Conservation (phyloP, 1,140 invertebrate genomes). For the Limonius californicus region DNA sequence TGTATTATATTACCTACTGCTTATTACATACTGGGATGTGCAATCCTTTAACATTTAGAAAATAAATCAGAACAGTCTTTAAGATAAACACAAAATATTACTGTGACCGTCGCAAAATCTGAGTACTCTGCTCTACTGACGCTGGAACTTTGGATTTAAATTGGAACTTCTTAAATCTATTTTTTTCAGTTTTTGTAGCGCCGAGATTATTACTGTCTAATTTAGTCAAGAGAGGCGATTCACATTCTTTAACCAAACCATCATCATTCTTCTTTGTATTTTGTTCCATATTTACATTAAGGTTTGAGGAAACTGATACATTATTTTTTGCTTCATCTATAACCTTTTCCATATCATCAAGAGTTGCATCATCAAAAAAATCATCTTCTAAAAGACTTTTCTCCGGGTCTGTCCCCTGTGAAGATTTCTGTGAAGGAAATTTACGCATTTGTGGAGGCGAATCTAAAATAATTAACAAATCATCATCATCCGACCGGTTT, state of each 20-base stretch:
- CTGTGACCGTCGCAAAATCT: background rate
- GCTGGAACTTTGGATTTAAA: background rate
- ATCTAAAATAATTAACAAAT: no score
- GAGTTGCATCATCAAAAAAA: background rate
- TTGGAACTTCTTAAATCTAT: constrained; percentile 3
- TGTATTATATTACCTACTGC: no score
- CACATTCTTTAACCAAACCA: background rate
- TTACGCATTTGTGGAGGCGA: background rate
- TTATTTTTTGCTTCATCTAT: background rate
- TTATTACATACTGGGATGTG: no score
- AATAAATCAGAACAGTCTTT: no score
- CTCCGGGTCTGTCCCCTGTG: background rate
- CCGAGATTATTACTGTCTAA: no score
- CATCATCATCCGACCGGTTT: no score
- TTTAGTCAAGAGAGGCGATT: no score
- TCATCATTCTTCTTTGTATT: background rate
- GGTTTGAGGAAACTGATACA: background rate
- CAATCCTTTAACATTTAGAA: no score
- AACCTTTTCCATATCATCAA: background rate
- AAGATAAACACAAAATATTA: no score
- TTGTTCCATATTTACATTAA: background rate
- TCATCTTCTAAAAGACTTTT: constrained; percentile 2
- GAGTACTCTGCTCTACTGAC: background rate
- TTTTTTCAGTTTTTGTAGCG: background rate
- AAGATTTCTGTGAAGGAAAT: background rate